These are phyloP conservation scores for Trematomus bernacchii DNA, from an alignment of 2,797 vertebrate genomes.

Conservation along the genomic window DNA sequence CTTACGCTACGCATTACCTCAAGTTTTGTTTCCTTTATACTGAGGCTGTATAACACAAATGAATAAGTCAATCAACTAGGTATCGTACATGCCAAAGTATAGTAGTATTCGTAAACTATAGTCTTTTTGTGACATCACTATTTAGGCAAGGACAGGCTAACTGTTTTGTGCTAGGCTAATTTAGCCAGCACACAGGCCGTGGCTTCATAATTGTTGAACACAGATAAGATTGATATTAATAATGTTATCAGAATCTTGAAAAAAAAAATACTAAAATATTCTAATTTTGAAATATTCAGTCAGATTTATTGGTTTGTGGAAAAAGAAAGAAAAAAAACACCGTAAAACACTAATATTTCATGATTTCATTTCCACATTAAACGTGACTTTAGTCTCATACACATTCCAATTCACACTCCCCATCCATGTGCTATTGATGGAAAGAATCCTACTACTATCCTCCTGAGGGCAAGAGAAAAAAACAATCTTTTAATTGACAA, in stretches of 20 bases:
- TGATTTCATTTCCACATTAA: not conserved
- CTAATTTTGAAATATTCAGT: not conserved
- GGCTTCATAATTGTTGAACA: not conserved
- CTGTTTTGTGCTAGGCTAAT: not conserved
- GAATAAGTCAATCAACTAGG: no score
- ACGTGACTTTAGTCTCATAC: conserved; percentile 1
- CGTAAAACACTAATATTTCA: not conserved
- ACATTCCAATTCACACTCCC: not conserved
- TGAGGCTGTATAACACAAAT: no score
- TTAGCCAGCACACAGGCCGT: not conserved
- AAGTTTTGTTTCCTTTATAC: no score
- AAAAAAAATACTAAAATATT: no score
- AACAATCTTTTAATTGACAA: conserved; percentile 7
- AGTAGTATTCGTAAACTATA: no score
- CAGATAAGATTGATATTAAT: not conserved
- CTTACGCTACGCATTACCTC: no score
- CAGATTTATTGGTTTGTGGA: not conserved
- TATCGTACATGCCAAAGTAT: no score
- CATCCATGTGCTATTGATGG: conserved; percentile 30
- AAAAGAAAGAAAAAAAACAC: not conserved
- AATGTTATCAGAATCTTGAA: not conserved
- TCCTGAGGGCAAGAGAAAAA: not conserved
- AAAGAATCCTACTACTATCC: conserved; percentile 35
- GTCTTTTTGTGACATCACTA: no score
- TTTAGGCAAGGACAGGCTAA: not conserved